Evolutionary conservation across 2,797 vertebrate species (phyloP), one percentile per base, ranked within the genome.

Genomic region (Danio albolineatus): DNA sequence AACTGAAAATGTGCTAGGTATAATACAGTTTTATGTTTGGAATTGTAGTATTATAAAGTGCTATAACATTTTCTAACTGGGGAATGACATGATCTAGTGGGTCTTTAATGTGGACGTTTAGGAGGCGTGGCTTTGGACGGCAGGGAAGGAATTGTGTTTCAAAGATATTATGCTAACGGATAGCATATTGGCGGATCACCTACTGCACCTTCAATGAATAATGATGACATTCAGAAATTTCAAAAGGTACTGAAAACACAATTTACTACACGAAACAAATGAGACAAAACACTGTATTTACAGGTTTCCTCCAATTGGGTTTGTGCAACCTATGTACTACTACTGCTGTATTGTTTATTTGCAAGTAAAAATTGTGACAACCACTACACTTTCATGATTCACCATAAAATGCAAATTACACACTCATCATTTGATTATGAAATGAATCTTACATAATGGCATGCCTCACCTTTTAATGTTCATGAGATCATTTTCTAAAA

Each of bases 391-490:
- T 13, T n/a, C 14, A 39, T 78, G 54, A 51, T 78, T 78, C 43
- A 53, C 46, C 66, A 78, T 69, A 10, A 61, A 41, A 53, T 60
- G 8, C 17, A 61, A 78, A 70, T 44, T 6, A 8, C 6, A 13
- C n/a, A 66, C 74, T 14, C 2, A 21, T 17, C n/a, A 38, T 76
- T 57, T 76, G 74, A 66, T 66, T 76, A 66, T 57, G 21, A 66
- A 66, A 76, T 67, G 5, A 57, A 7, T 66, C 10, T 56, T 57
- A 46, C 19, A 46, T 66, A 65, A 76, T 14, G 13, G 17, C 59
- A 53, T 69, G 43, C 56, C 10, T 38, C 53, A 43, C n/a, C 6
- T 7, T 71, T 70, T 16, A 7, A 12, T 17, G 1, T 70, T 5
- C 6, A 9, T 56, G 7, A 41, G 51, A n/a, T 19, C 4, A 46